Evolutionary conservation across 2,888 invertebrate species (phyloP), one percentile per base, ranked within the genome.

Genomic region (Pyralis farinalis): DNA sequence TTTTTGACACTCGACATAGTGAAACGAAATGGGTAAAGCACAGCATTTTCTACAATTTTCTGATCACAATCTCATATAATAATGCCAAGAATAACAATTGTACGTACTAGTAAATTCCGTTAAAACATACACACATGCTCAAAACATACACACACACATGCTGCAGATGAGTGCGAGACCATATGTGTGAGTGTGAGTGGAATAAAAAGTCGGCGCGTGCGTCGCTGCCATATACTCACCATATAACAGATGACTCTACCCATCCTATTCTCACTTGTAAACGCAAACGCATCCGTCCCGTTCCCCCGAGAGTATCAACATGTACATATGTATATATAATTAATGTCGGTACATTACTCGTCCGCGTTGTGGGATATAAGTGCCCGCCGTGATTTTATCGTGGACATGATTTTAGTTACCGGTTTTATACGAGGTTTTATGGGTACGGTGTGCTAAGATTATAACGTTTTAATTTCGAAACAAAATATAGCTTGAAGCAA

Each of bases 31-130:
- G 20, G 11, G 25, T 12, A 25, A 30, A 37, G 12, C 39, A 43
- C 40, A 42, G 40, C 10, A 30, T 35, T 32, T 36, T 37, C 28
- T 43, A 47, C 52, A 57, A 66, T 63, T 67, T 62, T 43, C 40
- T 59, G 68, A 72, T 72, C 53, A 40, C 37, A 54, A 71, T 65
- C 66, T 47, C 16, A 28, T 48, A 49, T 58, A 55, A 49, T 63
- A 58, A 68, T 76, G 76, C 76, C 79, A 73, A 67, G 62, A 58
- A 53, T 64, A 71, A 72, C 58, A 63, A 71, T 76, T 71, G 65
- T 49, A 55, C 44, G 56, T 54, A 56, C 73, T 75, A 80, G 80
- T 82, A 78, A 74, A 74, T 79, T 82, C 84, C 79, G 77, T 76
- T 77, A 71, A 65, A 55, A 52, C 45, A 54, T 47, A 53, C 55